A percentile compares a stretch with the other conserved stretches of the same genome.
phyloP scores from a whole-genome alignment of 2,797 vertebrate genomes.

The Lacerta agilis region DNA sequence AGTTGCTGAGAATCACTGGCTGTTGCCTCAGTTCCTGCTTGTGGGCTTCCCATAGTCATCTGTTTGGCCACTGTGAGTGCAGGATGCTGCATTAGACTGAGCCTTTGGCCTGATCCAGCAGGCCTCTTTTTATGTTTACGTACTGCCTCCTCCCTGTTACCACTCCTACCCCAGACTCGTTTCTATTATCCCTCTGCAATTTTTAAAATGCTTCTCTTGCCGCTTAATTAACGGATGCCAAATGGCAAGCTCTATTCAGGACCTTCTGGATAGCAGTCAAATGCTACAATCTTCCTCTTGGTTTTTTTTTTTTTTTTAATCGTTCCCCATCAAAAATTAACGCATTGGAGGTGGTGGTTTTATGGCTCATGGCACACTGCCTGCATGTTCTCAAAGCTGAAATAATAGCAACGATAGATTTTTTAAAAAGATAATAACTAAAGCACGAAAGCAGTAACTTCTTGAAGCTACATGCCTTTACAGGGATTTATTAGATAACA shows the following conservation, averaged over 20 bases:
- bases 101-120: not conserved
- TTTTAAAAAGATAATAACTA: constrained; percentile 45
- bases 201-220: constrained; percentile 48
- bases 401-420: constrained; percentile 27
- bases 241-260: constrained; percentile 60
- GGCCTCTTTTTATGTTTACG: not conserved
- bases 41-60: not conserved
- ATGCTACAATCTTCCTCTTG: constrained; percentile 54
- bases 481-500: constrained; percentile 62
- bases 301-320: constrained; percentile 58
- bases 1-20: not conserved
- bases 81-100: not conserved
- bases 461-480: constrained; percentile 64
- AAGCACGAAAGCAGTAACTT: constrained; percentile 62
- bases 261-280: constrained; percentile 66
- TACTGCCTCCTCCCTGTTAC: not conserved
- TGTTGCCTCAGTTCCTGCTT: not conserved
- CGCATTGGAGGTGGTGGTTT: constrained; percentile 38
- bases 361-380: constrained; percentile 59
- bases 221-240: constrained; percentile 63
- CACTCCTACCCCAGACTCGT: not conserved
- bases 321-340: constrained; percentile 41
- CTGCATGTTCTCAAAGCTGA: constrained; percentile 60
- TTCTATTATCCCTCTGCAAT: constrained; percentile 48
- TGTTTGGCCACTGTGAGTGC: too few relatives aligned